Base-by-base conservation (phyloP, 2,888 invertebrate genomes). In the Palloptera scutellata region DNA sequence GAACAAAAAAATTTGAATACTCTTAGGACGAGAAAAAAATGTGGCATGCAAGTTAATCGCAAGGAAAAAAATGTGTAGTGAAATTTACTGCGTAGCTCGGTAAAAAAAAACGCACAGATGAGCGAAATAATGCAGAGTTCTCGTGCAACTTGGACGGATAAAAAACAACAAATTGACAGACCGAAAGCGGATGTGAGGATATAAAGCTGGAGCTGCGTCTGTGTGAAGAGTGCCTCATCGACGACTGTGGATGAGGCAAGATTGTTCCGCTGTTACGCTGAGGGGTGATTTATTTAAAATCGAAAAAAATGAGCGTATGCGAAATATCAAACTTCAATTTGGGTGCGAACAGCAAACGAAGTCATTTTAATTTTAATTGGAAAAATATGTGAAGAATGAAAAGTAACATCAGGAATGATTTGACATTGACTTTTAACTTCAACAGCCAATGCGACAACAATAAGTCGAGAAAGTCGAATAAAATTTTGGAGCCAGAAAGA, bases 31-130 rank as follows among this genome's bases (percentile, higher is more conserved):
- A 19, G 20, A 54, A 66, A 64, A 63, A 48, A 54, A 71, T 67
- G 68, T 78, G 70, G 80, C 81, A 78, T 78, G 79, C 77, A 73
- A 80, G 79, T 79, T 79, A 79, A 81, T 82, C 81, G 78, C 75
- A 74, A 79, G 78, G 75, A 72, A 75, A 72, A 76, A 74, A 76
- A 75, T 72, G 76, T 30, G 30, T 30, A 30, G 3, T 30, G 6
- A 30, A 30, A 30, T 30, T 30, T 30, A 30, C 6, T 30, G 30
- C 30, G 71, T 69, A 72, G 73, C 71, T 69, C 20, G 52, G 74
- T 66, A 73, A 69, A 59, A 60, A 70, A 67, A 71, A 70, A 67
- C 65, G 66, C 73, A 77, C 79, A 69, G 73, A 71, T 72, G 73
- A 72, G 66, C 67, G 58, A 63, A 59, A 57, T 40, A 61, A 45